Conservation (phyloP, 2,113 vertebrate species). For the Genyomyrus donnyi region DNA sequence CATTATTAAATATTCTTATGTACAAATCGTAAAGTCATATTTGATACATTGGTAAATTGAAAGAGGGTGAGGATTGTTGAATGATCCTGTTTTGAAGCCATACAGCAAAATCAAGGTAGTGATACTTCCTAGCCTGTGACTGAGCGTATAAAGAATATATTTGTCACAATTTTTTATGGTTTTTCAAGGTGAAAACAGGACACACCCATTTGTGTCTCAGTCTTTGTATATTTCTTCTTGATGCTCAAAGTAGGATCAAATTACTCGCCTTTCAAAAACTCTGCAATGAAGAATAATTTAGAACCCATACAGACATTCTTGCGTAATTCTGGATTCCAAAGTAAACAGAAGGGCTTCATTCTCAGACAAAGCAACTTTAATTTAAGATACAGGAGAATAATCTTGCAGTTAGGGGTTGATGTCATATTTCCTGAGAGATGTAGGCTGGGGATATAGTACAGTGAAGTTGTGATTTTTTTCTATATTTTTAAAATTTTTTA, state of each 20-base stretch:
- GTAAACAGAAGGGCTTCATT: background rate
- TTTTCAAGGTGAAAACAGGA: background rate
- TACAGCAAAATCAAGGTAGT: background rate
- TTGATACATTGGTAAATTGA: background rate
- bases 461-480: background rate
- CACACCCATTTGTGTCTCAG: background rate
- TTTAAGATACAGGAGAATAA: constrained; percentile 2
- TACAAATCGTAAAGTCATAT: background rate
- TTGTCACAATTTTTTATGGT: background rate
- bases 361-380: background rate
- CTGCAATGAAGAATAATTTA: background rate
- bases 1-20: background rate
- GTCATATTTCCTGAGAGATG: constrained; percentile 2
- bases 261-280: background rate
- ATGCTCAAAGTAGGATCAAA: background rate
- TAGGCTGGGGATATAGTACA: background rate
- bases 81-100: background rate
- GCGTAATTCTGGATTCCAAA: constrained; percentile 4
- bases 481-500: too few relatives aligned
- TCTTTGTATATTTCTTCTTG: background rate
- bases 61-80: background rate
- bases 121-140: background rate
- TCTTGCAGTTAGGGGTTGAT: background rate
- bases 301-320: background rate
- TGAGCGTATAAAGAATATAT: background rate